A percentile compares a stretch with the other conserved stretches of the same genome.
These are phyloP conservation scores for Tenthredo amoena DNA, from an alignment of 2,888 invertebrate species.

Conservation along the genomic window DNA sequence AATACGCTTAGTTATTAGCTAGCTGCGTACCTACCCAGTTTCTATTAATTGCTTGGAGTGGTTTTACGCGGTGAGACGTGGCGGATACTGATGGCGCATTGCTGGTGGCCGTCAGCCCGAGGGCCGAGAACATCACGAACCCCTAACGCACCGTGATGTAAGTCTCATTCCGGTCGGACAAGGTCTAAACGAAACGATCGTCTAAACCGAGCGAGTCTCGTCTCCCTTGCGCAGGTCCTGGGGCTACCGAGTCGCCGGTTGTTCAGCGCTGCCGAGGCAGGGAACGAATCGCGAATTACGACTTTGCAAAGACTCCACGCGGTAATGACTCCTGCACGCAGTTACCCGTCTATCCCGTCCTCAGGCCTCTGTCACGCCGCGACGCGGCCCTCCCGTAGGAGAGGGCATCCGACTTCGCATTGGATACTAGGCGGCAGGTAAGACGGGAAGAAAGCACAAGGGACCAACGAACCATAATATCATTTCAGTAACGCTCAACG, in stretches of 20 bases:
- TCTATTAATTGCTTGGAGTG: constrained; percentile 47
- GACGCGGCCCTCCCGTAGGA: constrained; percentile 31
- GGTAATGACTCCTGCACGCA: constrained; percentile 51
- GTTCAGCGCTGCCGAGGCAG: constrained; percentile 41
- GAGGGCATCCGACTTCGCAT: constrained; percentile 16
- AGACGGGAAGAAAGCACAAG: neutral
- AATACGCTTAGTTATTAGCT: constrained; percentile 25
- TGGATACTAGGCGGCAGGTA: constrained; percentile 7
- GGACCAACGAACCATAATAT: constrained; percentile 54
- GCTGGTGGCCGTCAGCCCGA: constrained; percentile 48
- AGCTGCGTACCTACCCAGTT: constrained; percentile 45
- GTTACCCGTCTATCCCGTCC: constrained; percentile 49
- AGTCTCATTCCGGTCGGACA: constrained; percentile 43
- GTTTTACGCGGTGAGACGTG: constrained; percentile 34
- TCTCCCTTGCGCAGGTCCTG: constrained; percentile 40
- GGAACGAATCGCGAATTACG: constrained; percentile 61
- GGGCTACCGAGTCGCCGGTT: constrained; percentile 47
- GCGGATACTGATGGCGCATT: constrained; percentile 11
- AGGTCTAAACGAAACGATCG: constrained; percentile 48
- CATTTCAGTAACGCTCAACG: constrained; percentile 58
- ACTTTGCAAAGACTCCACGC: constrained; percentile 56
- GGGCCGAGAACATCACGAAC: constrained; percentile 13
- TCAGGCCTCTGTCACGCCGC: constrained; percentile 49
- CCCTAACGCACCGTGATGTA: constrained; percentile 50
- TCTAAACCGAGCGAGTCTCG: constrained; percentile 47